phyloP scores from a whole-genome alignment of 2,797 vertebrate genomes.

The Squalus acanthias region DNA sequence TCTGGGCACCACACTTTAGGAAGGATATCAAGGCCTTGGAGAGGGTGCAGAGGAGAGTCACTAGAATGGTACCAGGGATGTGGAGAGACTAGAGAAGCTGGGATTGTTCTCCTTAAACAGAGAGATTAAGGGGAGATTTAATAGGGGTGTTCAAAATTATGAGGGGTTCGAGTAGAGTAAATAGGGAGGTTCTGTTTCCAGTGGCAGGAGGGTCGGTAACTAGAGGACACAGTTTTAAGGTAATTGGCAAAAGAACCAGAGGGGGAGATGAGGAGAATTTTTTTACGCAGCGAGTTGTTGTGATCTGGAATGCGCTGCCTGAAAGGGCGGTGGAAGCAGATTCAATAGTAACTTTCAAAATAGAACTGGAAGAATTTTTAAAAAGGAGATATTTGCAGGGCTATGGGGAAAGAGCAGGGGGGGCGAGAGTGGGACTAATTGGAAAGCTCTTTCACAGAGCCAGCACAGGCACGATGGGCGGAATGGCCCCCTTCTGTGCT shows the following conservation, averaged over 20 bases:
- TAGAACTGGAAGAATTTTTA: not conserved
- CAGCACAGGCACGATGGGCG: not conserved
- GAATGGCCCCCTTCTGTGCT: not conserved
- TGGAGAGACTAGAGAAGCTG: not conserved
- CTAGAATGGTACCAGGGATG: not conserved
- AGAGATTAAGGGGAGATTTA: not conserved
- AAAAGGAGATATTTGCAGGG: not conserved
- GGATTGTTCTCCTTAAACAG: not conserved
- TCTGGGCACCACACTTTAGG: no score
- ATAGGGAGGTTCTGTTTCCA: not conserved
- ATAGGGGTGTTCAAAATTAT: not conserved
- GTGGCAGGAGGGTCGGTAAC: not conserved
- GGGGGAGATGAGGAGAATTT: not conserved
- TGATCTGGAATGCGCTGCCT: not conserved
- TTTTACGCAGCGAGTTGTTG: not conserved
- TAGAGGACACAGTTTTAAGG: not conserved
- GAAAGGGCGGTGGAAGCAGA: not conserved
- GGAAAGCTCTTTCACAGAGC: not conserved
- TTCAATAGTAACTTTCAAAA: not conserved
- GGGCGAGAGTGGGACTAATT: not conserved
- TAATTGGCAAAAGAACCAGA: not conserved
- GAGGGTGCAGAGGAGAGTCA: not conserved
- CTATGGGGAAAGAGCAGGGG: not conserved
- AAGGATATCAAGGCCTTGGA: not conserved
- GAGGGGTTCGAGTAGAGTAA: no score